Evolutionary conservation across 2,888 invertebrate species (phyloP).

Genomic region (Drosophila flavopinicola): DNA sequence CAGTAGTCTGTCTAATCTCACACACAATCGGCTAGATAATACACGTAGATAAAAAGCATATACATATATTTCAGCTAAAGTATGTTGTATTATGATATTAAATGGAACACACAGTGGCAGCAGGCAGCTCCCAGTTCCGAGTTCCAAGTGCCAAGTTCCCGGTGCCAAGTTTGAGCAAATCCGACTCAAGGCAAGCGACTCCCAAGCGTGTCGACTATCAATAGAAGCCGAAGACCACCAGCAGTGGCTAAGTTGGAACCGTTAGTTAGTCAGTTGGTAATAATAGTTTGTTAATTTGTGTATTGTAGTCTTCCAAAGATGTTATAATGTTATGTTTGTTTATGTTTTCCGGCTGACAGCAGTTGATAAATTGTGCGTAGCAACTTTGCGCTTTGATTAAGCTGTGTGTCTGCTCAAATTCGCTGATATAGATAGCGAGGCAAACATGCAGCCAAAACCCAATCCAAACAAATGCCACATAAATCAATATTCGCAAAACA

Average conservation of each 20-base stretch:
- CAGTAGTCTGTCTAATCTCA: conserved; percentile 4
- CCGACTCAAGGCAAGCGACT: conserved; percentile 67
- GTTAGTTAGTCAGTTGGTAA: conserved; percentile 69
- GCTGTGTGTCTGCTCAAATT: conserved; percentile 58
- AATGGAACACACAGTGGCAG: conserved; percentile 66
- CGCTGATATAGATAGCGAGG: conserved; percentile 43
- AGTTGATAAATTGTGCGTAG: conserved; percentile 62
- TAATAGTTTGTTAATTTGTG: conserved; percentile 74
- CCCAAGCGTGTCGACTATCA: conserved; percentile 48
- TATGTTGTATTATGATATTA: conserved; percentile 55
- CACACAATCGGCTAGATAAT: conserved; percentile 35
- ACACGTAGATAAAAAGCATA: conserved; percentile 47
- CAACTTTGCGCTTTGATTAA: conserved; percentile 62
- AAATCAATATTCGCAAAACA: conserved; percentile 58
- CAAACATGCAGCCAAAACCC: conserved; percentile 16
- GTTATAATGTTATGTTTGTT: conserved; percentile 34
- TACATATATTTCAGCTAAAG: conserved; percentile 44
- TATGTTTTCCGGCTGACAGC: conserved; percentile 62
- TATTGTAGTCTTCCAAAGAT: conserved; percentile 47
- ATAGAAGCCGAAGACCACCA: conserved; percentile 37
- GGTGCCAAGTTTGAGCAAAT: no score
- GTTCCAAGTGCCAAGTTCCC: conserved; percentile 13
- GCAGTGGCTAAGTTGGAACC: conserved; percentile 57
- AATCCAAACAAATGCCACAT: conserved; percentile 38
- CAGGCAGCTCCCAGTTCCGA: conserved; percentile 8